Evolutionary conservation across 2,113 vertebrate genomes (phyloP), one percentile per base, ranked within the genome.

Genomic region (Sceloporus undulatus): DNA sequence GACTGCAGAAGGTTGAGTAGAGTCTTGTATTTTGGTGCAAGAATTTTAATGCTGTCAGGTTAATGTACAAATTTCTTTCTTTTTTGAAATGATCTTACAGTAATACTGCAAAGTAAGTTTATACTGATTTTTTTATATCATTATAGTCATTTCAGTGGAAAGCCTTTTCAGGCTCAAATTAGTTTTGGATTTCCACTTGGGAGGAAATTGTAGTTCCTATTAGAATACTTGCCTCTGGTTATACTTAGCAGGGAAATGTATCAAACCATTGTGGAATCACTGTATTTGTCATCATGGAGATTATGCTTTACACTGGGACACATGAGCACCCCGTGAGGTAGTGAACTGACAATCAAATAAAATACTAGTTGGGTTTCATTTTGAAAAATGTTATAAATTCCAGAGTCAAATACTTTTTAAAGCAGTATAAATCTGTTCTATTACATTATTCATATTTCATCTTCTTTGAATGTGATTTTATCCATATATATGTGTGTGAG

Each of bases 101-200:
- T 42, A 38, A 34, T 21, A 83, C 83, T 92, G 71, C 40, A 88
- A 93, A 93, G 88, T 92, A 93, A 87, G 84, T 92, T 85, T 91
- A 85, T 80, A 70, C 87, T 92, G 62, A 90, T 88, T 89, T 85
- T 85, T 91, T 13, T 77, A 65, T 65, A 70, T 34, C 34, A 34
- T 34, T 90, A 90, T 86, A 87, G 80, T 93, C 84, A 82, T 94
- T 95, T 95, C 93, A 89, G 82, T 52, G 88, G 89, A 91, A 92
- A 93, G 95, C 95, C 93, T 92, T 95, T 92, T 85, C 90, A 88
- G 79, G 83, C 90, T 91, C 62, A 95, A 95, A 96, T 97, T 94
- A 94, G 91, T 94, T 95, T 90, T 92, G 92, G 94, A 92, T 95
- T 96, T 93, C 94, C 91, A 90, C 7, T 93, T 92, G 90, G 92